Percentiles rank a stretch among this genome's conserved stretches.
phyloP scores from a whole-genome alignment of 1,140 invertebrate species.

The Tetragonula clypearis region DNA sequence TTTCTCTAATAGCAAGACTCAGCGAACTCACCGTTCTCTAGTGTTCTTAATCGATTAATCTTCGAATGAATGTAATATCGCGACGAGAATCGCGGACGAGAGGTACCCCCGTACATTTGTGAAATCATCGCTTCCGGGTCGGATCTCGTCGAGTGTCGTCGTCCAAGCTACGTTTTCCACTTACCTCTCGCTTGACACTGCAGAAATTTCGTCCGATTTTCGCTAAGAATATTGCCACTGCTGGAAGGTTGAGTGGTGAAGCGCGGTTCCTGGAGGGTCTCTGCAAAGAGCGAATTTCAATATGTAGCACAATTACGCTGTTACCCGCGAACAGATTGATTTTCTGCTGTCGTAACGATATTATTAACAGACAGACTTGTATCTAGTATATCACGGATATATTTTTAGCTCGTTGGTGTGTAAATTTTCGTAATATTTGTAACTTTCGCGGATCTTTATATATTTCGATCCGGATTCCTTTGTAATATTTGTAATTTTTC shows the following conservation, averaged over 20 bases:
- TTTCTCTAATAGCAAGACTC: background rate
- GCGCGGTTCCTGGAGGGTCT: slow-evolving; percentile 88
- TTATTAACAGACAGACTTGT: background rate
- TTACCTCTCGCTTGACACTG: slow-evolving; percentile 94
- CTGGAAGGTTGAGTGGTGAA: slow-evolving; percentile 92
- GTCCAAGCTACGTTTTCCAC: slow-evolving; percentile 55
- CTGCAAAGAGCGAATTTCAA: slow-evolving; percentile 76
- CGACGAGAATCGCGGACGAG: background rate
- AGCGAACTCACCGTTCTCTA: background rate
- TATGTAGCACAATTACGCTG: background rate
- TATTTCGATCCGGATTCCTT: no score
- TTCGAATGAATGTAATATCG: background rate
- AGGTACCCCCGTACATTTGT: slow-evolving; percentile 14
- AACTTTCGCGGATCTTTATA: background rate
- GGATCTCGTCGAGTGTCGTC: background rate
- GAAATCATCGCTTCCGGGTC: slow-evolving; percentile 17
- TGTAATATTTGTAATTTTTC: no score
- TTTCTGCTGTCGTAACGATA: background rate
- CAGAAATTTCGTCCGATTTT: slow-evolving; percentile 93
- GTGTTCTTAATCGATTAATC: background rate
- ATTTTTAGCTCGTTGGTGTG: background rate
- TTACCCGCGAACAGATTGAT: background rate
- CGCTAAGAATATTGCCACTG: slow-evolving; percentile 91
- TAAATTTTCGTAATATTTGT: no score
- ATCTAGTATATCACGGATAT: background rate